A percentile compares a stretch with the other conserved stretches of the same genome.
Conservation (phyloP, 2,113 vertebrate species). For the Syngnathoides biaculeatus region DNA sequence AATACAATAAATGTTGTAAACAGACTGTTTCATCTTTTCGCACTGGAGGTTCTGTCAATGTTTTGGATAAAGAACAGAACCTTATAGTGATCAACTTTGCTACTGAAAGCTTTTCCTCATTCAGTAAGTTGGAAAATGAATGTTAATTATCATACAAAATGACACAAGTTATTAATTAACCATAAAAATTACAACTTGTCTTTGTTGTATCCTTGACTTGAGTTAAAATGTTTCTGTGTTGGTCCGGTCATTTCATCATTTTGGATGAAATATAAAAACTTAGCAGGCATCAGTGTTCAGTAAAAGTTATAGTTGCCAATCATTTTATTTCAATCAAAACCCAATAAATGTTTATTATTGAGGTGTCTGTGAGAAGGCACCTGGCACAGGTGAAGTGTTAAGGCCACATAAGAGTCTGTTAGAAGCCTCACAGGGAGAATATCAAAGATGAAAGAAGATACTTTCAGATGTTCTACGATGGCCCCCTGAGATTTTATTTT, state of each 20-base stretch:
- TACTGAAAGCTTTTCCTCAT: background rate
- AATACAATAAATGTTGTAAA: background rate
- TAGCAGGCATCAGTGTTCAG: no score
- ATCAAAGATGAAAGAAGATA: background rate
- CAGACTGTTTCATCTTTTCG: background rate
- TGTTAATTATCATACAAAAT: background rate
- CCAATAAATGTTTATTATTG: background rate
- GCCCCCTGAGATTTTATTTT: background rate
- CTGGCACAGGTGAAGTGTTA: background rate
- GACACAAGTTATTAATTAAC: no score
- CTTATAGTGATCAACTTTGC: background rate
- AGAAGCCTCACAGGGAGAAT: background rate
- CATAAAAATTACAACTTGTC: no score
- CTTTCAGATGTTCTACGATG: background rate
- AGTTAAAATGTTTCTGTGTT: no score
- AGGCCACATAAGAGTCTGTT: background rate
- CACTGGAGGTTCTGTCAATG: background rate
- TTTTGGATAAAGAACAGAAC: background rate
- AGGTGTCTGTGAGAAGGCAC: background rate
- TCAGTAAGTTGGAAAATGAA: background rate
- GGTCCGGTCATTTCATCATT: no score
- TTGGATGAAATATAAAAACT: no score
- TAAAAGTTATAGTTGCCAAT: background rate
- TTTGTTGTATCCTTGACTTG: no score
- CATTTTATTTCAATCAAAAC: background rate